Conservation (phyloP, 2,797 vertebrate species). For the Cossypha niveicapilla region DNA sequence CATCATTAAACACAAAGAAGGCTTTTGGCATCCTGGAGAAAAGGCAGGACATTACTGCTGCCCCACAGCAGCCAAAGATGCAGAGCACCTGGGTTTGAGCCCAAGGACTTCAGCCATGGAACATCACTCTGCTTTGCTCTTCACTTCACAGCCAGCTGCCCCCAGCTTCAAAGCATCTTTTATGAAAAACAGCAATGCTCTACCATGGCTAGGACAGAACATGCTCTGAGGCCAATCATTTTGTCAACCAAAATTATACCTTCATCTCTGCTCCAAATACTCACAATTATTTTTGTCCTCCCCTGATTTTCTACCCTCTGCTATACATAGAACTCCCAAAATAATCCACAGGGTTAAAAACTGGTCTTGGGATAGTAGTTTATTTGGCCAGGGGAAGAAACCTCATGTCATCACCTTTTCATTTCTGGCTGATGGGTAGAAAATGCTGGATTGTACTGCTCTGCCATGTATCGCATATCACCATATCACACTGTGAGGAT, state of each 20-base stretch:
- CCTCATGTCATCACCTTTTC: background rate
- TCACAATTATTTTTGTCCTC: background rate
- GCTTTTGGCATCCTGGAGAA: background rate
- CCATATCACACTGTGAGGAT: background rate
- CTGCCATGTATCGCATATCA: background rate
- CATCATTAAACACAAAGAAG: background rate
- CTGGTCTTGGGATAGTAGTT: background rate
- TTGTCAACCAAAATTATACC: background rate
- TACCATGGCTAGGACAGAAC: background rate
- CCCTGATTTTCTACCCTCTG: background rate
- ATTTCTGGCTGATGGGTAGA: background rate
- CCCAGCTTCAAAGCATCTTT: background rate
- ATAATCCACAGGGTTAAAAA: background rate
- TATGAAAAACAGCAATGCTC: background rate
- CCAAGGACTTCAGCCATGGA: slow-evolving; percentile 20
- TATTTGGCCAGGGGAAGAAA: background rate
- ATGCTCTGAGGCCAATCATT: background rate
- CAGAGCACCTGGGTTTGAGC: background rate
- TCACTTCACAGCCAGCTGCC: background rate
- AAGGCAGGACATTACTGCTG: background rate
- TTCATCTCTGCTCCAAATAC: background rate
- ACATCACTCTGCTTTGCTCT: background rate
- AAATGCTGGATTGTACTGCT: background rate
- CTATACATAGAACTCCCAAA: background rate
- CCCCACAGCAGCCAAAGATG: background rate